phyloP scores from a whole-genome alignment of 1,140 invertebrate genomes.

The Drosophila parabipectinata region DNA sequence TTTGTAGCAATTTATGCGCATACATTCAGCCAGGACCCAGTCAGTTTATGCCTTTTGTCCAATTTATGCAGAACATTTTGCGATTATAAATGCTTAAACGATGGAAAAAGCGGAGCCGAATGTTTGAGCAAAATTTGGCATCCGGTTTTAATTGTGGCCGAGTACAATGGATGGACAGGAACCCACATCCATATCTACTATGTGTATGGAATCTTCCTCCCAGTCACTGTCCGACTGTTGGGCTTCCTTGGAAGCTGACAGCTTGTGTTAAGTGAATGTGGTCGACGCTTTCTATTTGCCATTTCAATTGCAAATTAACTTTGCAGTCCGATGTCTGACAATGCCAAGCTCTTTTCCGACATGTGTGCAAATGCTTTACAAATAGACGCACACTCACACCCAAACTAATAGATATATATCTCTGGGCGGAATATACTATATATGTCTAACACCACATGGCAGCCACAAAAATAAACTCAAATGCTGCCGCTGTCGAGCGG shows the following conservation, averaged over 20 bases:
- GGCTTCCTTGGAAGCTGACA: constrained; percentile 21
- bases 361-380: constrained; percentile 31
- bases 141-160: constrained; percentile 57
- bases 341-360: constrained; percentile 22
- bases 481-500: constrained; percentile 45
- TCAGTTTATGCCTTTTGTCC: constrained; percentile 19
- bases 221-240: background rate
- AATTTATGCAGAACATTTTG: constrained; percentile 57
- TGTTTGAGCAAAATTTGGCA: constrained; percentile 25
- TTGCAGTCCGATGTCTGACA: constrained; percentile 51
- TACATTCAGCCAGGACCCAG: constrained; percentile 39
- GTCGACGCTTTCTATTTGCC: constrained; percentile 45
- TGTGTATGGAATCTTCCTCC: background rate
- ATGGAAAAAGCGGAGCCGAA: constrained; percentile 33
- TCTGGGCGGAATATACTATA: constrained; percentile 9
- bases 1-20: constrained; percentile 67
- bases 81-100: constrained; percentile 52
- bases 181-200: constrained; percentile 10
- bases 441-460: constrained; percentile 46
- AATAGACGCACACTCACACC: constrained; percentile 3
- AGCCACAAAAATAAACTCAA: constrained; percentile 71
- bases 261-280: constrained; percentile 44
- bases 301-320: constrained; percentile 80
- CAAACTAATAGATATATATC: constrained; percentile 7
- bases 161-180: constrained; percentile 38